These are phyloP conservation scores for Diacarnus erythraeanus DNA, from an alignment of 37 sponge, comb jelly and placozoan species.

Conservation along the genomic window DNA sequence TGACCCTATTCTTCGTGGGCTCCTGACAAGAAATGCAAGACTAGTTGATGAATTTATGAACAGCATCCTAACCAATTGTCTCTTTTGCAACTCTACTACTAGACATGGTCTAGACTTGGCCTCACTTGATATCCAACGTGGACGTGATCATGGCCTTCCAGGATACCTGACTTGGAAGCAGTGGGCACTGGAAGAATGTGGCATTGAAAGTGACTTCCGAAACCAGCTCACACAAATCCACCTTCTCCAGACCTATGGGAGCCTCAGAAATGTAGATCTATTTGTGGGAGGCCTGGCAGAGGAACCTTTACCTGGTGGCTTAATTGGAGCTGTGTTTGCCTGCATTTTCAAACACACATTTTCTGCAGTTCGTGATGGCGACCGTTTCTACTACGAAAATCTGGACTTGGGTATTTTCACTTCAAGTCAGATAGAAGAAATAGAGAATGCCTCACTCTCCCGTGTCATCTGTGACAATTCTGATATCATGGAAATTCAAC, in stretches of 20 bases:
- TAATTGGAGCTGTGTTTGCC: conserved; percentile 81
- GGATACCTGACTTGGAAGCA: conserved; percentile 62
- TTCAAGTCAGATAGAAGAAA: conserved; percentile 35
- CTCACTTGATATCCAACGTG: conserved; percentile 86
- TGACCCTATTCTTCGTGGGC: conserved; percentile 80
- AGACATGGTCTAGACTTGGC: conserved; percentile 69
- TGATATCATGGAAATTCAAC: conserved; percentile 58
- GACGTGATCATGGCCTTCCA: conserved; percentile 90
- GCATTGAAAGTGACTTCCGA: conserved; percentile 3
- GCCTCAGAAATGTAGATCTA: conserved; percentile 70
- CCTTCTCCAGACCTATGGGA: conserved; percentile 33
- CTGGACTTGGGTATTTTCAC: conserved; percentile 64
- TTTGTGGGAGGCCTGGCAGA: conserved; percentile 88
- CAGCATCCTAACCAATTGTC: conserved; percentile 55
- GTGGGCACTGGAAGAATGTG: conserved; percentile 16
- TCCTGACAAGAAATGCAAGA: conserved; percentile 35
- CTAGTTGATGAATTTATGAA: conserved; percentile 62
- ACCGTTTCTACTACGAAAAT: conserved; percentile 78
- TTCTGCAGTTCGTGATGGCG: conserved; percentile 53
- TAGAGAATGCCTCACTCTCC: conserved; percentile 74
- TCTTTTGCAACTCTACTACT: conserved; percentile 48
- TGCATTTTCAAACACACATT: conserved; percentile 70
- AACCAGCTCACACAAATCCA: not conserved
- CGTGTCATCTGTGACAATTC: conserved; percentile 81
- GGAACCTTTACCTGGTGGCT: conserved; percentile 46